A percentile compares a stretch with the other conserved stretches of the same genome.
Conservation (phyloP, 2,113 vertebrate genomes). For the Rhodinocichla rosea region DNA sequence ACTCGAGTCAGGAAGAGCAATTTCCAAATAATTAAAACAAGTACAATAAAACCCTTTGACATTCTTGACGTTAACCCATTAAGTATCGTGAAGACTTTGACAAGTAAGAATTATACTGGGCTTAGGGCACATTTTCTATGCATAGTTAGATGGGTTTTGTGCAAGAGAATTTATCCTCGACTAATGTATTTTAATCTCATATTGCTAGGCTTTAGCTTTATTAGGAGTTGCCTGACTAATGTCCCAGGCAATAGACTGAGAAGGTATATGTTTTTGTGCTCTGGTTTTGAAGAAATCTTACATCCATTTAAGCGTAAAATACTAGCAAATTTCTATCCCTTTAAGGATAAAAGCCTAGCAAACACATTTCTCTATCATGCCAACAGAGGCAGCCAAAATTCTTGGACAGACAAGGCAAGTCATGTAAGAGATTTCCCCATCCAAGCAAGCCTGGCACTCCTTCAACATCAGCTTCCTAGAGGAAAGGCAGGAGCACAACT, state of each 20-base stretch:
- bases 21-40: conserved; percentile 6
- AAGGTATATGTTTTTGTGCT: background rate
- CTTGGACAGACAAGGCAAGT: background rate
- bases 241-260: background rate
- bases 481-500: background rate
- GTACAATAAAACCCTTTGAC: background rate
- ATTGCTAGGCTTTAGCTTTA: background rate
- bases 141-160: background rate
- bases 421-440: background rate
- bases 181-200: background rate
- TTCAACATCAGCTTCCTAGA: conserved; percentile 21
- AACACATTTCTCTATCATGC: background rate
- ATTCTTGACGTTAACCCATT: background rate
- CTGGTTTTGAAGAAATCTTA: background rate
- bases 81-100: background rate
- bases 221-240: background rate
- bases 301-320: conserved; percentile 22
- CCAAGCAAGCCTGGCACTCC: background rate
- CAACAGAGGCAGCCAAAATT: conserved; percentile 18
- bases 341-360: conserved; percentile 21
- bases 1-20: background rate
- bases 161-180: background rate
- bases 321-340: background rate
- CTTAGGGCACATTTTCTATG: background rate
- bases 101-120: background rate